Evolutionary conservation across 2,888 invertebrate genomes (phyloP).

Genomic region (Ophion ellenae): DNA sequence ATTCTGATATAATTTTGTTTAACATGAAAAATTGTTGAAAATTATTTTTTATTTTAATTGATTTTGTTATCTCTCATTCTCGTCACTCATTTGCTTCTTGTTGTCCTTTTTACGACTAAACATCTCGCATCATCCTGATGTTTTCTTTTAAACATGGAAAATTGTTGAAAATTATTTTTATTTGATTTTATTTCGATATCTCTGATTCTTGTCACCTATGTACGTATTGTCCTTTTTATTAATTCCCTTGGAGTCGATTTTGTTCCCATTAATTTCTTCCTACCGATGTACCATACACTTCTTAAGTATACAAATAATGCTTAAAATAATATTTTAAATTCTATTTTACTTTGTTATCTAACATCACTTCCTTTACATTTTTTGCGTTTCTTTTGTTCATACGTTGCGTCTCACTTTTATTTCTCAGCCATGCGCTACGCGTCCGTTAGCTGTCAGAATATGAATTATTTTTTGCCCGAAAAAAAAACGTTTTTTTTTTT

Average conservation of each 20-base stretch:
- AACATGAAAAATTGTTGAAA: background rate
- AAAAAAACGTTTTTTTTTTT: background rate
- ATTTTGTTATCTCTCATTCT: background rate
- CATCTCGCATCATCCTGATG: background rate
- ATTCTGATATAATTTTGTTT: background rate
- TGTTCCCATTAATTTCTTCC: no score
- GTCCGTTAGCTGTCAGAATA: background rate
- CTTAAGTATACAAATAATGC: no score
- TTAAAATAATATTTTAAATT: no score
- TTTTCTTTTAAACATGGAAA: background rate
- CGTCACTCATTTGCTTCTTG: background rate
- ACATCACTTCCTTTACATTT: no score
- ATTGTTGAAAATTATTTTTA: background rate
- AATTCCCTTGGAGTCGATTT: background rate
- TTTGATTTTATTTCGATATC: no score
- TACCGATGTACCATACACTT: no score
- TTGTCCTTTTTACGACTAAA: background rate
- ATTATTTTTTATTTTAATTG: background rate
- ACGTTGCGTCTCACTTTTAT: background rate
- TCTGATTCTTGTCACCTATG: background rate
- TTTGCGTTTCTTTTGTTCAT: background rate
- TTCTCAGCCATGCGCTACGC: background rate
- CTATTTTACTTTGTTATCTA: no score
- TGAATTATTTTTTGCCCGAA: background rate
- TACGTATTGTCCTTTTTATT: background rate